Conservation (phyloP, 2,113 vertebrate genomes). For the zebrafish (Danio rerio) region DNA sequence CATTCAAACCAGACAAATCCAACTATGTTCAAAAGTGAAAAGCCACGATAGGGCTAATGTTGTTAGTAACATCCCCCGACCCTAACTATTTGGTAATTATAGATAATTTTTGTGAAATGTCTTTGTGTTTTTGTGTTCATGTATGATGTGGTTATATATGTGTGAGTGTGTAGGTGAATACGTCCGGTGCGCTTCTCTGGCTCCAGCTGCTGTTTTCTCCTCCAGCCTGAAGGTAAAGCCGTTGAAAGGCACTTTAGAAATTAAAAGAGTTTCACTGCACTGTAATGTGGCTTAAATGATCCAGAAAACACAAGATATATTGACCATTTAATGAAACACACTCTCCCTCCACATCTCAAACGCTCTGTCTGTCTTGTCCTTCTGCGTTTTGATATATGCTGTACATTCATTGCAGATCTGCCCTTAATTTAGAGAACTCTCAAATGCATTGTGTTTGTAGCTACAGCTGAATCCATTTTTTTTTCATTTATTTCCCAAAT, state of each 20-base stretch:
- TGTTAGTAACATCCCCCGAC: no score
- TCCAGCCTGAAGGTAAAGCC: slow-evolving; percentile 76
- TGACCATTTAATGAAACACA: slow-evolving; percentile 83
- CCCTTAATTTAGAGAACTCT: background rate
- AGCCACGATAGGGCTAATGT: background rate
- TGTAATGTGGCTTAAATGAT: slow-evolving; percentile 86
- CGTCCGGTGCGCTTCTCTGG: slow-evolving; percentile 43
- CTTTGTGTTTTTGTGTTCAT: background rate
- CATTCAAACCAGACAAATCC: background rate
- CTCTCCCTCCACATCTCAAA: slow-evolving; percentile 69
- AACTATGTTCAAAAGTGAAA: background rate
- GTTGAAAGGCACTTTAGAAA: slow-evolving; percentile 84
- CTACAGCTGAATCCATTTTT: no score
- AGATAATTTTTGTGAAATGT: background rate
- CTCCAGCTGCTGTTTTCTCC: slow-evolving; percentile 55
- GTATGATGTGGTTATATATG: background rate
- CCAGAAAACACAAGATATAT: slow-evolving; percentile 86
- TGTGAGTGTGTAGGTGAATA: slow-evolving; percentile 47
- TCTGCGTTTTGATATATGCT: background rate
- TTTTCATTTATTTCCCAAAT: no score
- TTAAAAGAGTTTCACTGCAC: slow-evolving; percentile 80
- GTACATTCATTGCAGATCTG: background rate
- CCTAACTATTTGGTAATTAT: no score
- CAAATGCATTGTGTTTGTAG: background rate
- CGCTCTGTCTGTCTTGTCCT: slow-evolving; percentile 35